Percentiles rank a stretch among this genome's conserved stretches.
Evolutionary conservation across 1,140 invertebrate species (phyloP).

Genomic region (Ruditapes philippinarum): DNA sequence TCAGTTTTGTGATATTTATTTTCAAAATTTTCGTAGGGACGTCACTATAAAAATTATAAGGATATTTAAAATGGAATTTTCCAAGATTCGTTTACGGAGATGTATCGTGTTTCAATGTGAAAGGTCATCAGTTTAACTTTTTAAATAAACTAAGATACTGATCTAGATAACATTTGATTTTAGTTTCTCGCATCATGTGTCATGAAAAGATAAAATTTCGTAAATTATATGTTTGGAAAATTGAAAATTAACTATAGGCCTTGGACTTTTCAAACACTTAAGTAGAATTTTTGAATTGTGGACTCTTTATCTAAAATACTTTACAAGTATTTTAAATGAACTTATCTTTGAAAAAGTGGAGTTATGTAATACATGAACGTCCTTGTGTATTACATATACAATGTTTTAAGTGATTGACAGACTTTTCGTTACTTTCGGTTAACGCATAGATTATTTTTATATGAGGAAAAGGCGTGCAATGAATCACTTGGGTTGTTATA

Average conservation of each 20-base stretch:
- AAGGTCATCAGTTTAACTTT: neutral
- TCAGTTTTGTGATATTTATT: neutral
- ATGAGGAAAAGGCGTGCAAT: too few relatives aligned
- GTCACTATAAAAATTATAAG: neutral
- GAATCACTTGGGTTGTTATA: too few relatives aligned
- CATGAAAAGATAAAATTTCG: neutral
- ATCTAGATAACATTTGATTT: slow-evolving; percentile 17
- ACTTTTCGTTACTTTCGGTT: too few relatives aligned
- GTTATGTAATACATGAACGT: too few relatives aligned
- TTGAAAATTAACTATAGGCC: neutral
- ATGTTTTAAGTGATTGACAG: too few relatives aligned
- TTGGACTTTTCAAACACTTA: neutral
- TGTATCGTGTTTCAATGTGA: neutral
- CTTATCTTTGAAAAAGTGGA: too few relatives aligned
- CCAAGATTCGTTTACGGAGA: neutral
- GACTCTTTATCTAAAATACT: too few relatives aligned
- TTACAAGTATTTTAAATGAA: neutral
- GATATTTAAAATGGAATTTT: neutral
- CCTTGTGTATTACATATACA: too few relatives aligned
- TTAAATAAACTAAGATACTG: neutral
- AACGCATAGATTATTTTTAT: too few relatives aligned
- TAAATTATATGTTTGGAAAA: slow-evolving; percentile 7
- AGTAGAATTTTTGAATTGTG: too few relatives aligned
- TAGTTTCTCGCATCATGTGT: neutral
- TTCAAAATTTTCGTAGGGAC: neutral